A percentile compares a stretch with the other conserved stretches of the same genome.
Evolutionary conservation across 1,140 invertebrate genomes (phyloP).

Genomic region (Cotesia glomerata): DNA sequence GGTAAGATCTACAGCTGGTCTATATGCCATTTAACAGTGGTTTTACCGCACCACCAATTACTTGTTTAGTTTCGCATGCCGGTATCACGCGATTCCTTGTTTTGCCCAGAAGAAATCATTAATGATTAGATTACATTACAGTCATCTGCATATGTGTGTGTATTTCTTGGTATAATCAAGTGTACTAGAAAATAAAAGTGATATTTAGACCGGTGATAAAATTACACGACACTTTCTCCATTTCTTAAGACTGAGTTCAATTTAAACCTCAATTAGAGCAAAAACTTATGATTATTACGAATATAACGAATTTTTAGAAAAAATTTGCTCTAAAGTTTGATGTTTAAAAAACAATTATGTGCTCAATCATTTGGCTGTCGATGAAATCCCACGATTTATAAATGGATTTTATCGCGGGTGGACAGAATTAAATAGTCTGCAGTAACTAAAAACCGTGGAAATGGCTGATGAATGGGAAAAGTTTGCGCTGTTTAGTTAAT

Average conservation of each 20-base stretch:
- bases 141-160: no score
- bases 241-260: background rate
- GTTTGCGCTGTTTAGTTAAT: background rate
- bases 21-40: background rate
- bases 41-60: conserved; percentile 7
- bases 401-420: background rate
- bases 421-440: no score
- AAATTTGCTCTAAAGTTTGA: no score
- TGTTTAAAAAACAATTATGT: no score
- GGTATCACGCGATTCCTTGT: background rate
- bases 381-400: no score
- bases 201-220: background rate
- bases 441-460: background rate
- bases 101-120: background rate
- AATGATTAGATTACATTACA: conserved; percentile 1
- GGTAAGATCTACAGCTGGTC: background rate
- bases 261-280: no score
- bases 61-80: background rate
- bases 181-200: background rate
- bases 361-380: no score
- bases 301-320: no score
- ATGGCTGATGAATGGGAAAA: background rate
- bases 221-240: conserved; percentile 11
- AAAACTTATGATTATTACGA: no score
- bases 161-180: background rate